Conservation (phyloP, 1,140 invertebrate species). For the Eriocheir sinensis region DNA sequence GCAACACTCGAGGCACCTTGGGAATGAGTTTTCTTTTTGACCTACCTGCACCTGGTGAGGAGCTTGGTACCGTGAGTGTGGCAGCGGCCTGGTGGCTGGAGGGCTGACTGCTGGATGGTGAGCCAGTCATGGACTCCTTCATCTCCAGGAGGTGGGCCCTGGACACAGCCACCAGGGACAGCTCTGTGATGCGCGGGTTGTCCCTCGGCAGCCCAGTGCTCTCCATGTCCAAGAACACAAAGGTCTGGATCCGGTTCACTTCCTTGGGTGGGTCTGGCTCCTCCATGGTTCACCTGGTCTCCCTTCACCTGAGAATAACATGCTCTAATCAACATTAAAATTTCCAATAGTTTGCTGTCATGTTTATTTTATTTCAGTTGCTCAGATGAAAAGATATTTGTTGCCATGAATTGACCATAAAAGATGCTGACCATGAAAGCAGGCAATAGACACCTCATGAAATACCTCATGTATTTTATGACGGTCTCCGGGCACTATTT, state of each 20-base stretch:
- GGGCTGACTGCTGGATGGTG: background rate
- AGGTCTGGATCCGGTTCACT: slow-evolving; percentile 83
- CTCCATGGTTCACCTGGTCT: background rate
- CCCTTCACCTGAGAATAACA: background rate
- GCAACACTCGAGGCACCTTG: slow-evolving; percentile 64
- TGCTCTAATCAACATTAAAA: too few relatives aligned
- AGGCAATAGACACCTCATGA: too few relatives aligned
- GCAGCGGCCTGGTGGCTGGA: background rate
- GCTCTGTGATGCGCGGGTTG: slow-evolving; percentile 60
- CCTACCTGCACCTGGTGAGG: background rate
- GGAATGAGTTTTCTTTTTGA: slow-evolving; percentile 28
- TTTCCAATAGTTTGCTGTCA: too few relatives aligned
- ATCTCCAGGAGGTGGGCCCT: slow-evolving; percentile 57
- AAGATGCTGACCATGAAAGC: too few relatives aligned
- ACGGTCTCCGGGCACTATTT: too few relatives aligned
- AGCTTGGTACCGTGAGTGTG: background rate
- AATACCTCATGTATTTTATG: too few relatives aligned
- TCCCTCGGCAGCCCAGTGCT: slow-evolving; percentile 46
- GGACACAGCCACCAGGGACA: slow-evolving; percentile 70
- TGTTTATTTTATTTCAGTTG: too few relatives aligned
- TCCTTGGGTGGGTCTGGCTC: background rate
- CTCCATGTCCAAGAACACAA: slow-evolving; percentile 69
- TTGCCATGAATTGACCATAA: too few relatives aligned
- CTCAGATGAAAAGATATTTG: too few relatives aligned
- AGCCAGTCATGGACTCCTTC: background rate